These are phyloP conservation scores for Heteropelma amictum DNA, from an alignment of 2,888 invertebrate species.

Conservation along the genomic window DNA sequence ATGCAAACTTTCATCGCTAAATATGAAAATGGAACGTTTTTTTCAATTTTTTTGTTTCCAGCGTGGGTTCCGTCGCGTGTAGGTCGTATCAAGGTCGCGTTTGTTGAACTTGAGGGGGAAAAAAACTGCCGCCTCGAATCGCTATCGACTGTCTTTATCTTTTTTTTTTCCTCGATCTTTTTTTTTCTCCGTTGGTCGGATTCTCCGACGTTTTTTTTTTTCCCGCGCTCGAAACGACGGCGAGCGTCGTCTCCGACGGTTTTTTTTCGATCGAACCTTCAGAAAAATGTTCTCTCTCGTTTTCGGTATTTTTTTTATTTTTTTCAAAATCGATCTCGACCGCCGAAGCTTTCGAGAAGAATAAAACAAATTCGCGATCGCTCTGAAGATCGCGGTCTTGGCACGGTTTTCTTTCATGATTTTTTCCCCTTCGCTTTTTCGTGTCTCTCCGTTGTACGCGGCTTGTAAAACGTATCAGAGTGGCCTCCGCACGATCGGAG, in stretches of 20 bases:
- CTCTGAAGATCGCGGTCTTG: too few relatives aligned
- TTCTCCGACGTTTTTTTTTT: neutral
- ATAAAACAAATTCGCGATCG: too few relatives aligned
- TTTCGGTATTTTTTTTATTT: too few relatives aligned
- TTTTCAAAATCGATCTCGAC: too few relatives aligned
- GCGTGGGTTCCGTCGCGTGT: neutral
- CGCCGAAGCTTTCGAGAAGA: too few relatives aligned
- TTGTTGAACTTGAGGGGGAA: constrained; percentile 40
- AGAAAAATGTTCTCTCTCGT: neutral
- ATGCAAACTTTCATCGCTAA: neutral
- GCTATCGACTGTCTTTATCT: neutral
- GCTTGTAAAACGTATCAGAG: constrained; percentile 13
- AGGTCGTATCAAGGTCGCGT: constrained; percentile 27
- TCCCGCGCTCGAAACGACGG: too few relatives aligned
- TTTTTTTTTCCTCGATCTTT: constrained; percentile 8
- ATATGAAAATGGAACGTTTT: neutral
- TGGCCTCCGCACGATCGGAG: constrained; percentile 32
- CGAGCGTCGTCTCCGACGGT: too few relatives aligned
- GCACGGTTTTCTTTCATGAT: too few relatives aligned
- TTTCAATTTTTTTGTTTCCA: neutral
- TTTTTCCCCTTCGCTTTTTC: too few relatives aligned
- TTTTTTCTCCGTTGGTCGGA: neutral
- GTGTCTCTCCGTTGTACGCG: neutral
- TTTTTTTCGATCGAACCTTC: too few relatives aligned
- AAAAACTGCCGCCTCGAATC: neutral